phyloP scores from a whole-genome alignment of 2,888 invertebrate genomes.

The Rhopalosiphum nymphaeae region DNA sequence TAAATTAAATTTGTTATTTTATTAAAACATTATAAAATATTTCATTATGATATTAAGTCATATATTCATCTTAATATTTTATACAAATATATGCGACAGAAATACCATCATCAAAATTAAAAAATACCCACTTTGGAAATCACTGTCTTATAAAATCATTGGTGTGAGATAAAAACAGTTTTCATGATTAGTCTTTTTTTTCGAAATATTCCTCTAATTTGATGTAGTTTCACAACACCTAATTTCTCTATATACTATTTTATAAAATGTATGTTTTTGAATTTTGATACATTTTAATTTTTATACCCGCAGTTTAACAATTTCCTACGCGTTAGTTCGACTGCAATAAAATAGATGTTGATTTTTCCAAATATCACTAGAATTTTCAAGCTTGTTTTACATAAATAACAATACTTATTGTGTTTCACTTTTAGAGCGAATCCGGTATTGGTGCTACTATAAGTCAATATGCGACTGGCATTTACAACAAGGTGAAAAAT shows the following conservation, averaged over 20 bases:
- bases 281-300: background rate
- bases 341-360: background rate
- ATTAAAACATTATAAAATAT: background rate
- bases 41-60: background rate
- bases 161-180: background rate
- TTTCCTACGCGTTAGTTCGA: background rate
- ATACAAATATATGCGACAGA: background rate
- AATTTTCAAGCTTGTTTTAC: background rate
- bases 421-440: background rate
- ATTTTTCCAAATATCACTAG: background rate
- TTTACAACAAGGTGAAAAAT: background rate
- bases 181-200: background rate
- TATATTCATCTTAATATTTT: too few species aligned
- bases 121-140: background rate
- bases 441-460: background rate
- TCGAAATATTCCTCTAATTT: background rate
- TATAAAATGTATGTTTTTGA: background rate
- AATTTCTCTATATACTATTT: background rate
- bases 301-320: background rate
- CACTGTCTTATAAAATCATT: background rate
- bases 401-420: background rate
- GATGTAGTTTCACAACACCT: background rate
- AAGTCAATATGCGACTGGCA: background rate
- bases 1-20: background rate
- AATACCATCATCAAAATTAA: background rate